Percentiles rank a stretch among this genome's conserved stretches.
These are phyloP conservation scores for Meganola albula DNA, from an alignment of 2,888 invertebrate species.

Conservation along the genomic window DNA sequence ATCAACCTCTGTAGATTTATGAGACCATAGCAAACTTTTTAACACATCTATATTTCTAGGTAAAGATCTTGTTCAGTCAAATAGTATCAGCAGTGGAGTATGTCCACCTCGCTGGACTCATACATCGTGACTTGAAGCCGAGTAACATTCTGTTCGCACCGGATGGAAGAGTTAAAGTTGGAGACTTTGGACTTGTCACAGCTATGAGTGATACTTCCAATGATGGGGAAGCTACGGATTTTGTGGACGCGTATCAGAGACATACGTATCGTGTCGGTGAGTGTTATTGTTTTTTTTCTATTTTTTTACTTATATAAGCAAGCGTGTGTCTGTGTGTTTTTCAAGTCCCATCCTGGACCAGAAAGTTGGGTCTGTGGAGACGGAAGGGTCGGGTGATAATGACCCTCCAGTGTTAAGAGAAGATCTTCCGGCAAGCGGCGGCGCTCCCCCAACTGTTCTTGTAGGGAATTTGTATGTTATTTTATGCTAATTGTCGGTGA, in stretches of 20 bases:
- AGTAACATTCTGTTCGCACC: constrained; percentile 87
- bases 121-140: constrained; percentile 97
- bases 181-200: constrained; percentile 99
- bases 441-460: no score
- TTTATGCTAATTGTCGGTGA: no score
- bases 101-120: constrained; percentile 93
- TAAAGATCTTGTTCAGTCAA: constrained; percentile 88
- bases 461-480: no score
- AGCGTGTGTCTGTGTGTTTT: no score
- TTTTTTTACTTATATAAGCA: not conserved
- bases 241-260: constrained; percentile 46
- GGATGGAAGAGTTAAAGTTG: constrained; percentile 93
- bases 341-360: no score
- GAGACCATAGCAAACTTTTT: no score
- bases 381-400: no score
- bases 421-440: no score
- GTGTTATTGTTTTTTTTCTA: constrained; percentile 20
- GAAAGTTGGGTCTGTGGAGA: no score
- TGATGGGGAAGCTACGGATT: constrained; percentile 38
- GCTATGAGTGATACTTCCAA: constrained; percentile 77
- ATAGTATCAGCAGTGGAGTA: constrained; percentile 97
- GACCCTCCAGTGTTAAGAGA: no score
- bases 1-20: no score
- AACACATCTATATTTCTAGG: no score
- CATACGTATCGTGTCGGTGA: constrained; percentile 82